Conservation (phyloP, 2,113 vertebrate genomes). For the Tachysurus fulvidraco region DNA sequence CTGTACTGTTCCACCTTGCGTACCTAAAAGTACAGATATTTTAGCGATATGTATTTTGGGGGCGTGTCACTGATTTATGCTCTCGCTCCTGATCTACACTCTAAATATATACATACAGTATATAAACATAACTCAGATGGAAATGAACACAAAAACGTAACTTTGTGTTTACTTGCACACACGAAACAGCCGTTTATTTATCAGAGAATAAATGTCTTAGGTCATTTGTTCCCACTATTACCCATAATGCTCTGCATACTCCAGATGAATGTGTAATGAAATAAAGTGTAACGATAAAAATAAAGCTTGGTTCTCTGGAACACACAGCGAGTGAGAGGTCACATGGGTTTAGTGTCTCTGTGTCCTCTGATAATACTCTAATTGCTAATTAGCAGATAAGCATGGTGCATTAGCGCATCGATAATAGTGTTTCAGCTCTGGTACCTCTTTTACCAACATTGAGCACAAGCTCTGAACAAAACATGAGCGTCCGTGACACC, state of each 20-base stretch:
- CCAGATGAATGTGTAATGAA: not conserved
- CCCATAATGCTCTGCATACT: slow-evolving; percentile 1
- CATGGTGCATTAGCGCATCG: not conserved
- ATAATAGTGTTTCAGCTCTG: not conserved
- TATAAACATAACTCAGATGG: not conserved
- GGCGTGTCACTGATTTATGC: not conserved
- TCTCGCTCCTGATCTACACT: not conserved
- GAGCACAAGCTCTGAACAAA: not conserved
- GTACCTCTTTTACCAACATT: too few relatives aligned
- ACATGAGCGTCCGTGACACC: not conserved
- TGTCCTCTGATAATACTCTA: slow-evolving; percentile 19
- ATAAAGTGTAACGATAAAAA: not conserved
- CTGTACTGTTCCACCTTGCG: not conserved
- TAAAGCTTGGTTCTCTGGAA: not conserved
- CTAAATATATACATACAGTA: not conserved
- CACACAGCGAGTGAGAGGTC: not conserved
- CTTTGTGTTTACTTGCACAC: not conserved
- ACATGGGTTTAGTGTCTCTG: not conserved
- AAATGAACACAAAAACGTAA: not conserved
- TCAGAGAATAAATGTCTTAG: not conserved
- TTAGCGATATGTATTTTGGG: not conserved
- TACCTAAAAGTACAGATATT: not conserved
- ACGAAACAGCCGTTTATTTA: not conserved
- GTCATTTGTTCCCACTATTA: not conserved
- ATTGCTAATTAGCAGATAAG: slow-evolving; percentile 27